Evolutionary conservation across 2,113 vertebrate genomes (phyloP).

Genomic region (Rhegmatorhina hoffmannsi): DNA sequence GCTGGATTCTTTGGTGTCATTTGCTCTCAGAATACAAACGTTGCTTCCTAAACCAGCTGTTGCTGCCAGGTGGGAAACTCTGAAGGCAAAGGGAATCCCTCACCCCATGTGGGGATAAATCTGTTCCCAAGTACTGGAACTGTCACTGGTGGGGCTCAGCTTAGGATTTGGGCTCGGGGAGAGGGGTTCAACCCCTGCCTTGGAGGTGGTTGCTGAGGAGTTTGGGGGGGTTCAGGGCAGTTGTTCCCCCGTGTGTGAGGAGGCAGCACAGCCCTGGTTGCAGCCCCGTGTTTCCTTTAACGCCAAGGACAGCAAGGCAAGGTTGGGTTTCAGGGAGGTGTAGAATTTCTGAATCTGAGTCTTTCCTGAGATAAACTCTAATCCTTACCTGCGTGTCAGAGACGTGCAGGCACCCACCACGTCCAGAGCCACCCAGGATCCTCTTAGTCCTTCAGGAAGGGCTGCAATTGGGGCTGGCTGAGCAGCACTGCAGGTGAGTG

Average conservation of each 20-base stretch:
- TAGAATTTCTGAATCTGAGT: conserved; percentile 79
- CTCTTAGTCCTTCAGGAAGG: not conserved
- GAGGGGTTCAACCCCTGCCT: not conserved
- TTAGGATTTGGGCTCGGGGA: not conserved
- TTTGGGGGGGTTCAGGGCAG: not conserved
- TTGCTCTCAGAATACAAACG: not conserved
- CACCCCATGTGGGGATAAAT: rapidly evolving
- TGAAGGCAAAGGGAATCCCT: not conserved
- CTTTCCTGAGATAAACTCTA: conserved; percentile 54
- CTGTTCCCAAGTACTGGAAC: not conserved
- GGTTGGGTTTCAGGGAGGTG: conserved; percentile 75
- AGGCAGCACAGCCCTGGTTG: not conserved
- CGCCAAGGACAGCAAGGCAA: conserved; percentile 33
- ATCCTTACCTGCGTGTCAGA: conserved; percentile 31
- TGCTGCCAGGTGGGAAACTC: not conserved
- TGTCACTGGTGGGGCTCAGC: rapidly evolving
- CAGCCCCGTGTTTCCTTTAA: conserved; percentile 33
- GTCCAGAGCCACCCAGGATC: not conserved
- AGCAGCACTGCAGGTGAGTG: conserved; percentile 35
- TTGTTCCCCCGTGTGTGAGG: rapidly evolving
- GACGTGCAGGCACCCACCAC: not conserved
- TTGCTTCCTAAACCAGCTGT: rapidly evolving
- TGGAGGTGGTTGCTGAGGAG: not conserved
- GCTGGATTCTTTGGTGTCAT: not conserved
- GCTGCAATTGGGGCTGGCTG: not conserved